Evolutionary conservation across 2,888 invertebrate genomes (phyloP).

Genomic region (Brachyptera putata): DNA sequence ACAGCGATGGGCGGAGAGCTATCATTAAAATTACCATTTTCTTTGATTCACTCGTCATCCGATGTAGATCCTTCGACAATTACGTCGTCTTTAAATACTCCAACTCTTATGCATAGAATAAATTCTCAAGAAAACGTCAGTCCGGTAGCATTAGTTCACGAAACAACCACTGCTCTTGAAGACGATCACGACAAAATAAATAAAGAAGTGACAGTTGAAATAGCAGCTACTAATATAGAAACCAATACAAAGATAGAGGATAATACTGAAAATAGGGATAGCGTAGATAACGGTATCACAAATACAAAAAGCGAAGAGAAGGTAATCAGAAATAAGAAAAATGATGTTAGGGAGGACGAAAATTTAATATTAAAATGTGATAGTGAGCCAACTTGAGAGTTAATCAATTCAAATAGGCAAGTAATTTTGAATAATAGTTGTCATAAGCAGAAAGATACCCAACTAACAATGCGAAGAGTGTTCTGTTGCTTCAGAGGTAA

Average conservation of each 20-base stretch:
- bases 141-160: not conserved
- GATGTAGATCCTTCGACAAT: slow-evolving; percentile 41
- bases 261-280: not conserved
- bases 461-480: slow-evolving; percentile 21
- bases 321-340: slow-evolving; percentile 19
- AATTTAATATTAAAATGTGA: slow-evolving; percentile 31
- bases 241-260: not conserved
- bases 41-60: slow-evolving; percentile 67
- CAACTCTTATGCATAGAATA: not conserved
- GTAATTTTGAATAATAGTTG: not conserved
- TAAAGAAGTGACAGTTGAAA: slow-evolving; percentile 8
- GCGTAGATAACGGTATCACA: slow-evolving; percentile 5
- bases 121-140: not conserved
- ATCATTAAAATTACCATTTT: slow-evolving; percentile 75
- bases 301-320: slow-evolving; percentile 7
- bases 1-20: slow-evolving; percentile 72
- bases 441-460: not conserved
- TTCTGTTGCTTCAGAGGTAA: slow-evolving; percentile 25
- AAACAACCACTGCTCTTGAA: not conserved
- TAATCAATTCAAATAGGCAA: not conserved
- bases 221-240: slow-evolving; percentile 9
- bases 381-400: slow-evolving; percentile 30
- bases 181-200: not conserved
- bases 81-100: not conserved
- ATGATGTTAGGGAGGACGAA: slow-evolving; percentile 26